These are phyloP conservation scores for Sclerurus mexicanus DNA, from an alignment of 2,113 vertebrate genomes.

Conservation along the genomic window DNA sequence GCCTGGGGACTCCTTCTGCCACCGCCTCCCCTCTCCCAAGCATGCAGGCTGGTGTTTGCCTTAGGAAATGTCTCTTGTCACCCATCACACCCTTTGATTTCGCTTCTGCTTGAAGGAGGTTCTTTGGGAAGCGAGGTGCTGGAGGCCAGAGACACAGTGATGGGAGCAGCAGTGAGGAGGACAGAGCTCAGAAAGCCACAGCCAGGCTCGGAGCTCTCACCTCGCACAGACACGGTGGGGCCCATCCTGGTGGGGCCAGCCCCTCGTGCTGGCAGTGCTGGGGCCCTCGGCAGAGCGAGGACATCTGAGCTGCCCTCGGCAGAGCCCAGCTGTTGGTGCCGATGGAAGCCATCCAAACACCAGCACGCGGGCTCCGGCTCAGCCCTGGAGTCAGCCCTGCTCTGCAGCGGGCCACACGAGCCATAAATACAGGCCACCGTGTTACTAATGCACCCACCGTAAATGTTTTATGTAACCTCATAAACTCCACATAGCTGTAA, in stretches of 20 bases:
- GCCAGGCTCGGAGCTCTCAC: neutral
- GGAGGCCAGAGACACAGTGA: neutral
- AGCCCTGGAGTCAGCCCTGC: neutral
- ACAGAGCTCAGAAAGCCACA: neutral
- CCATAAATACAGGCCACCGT: neutral
- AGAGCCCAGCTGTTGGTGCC: neutral
- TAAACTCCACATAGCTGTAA: neutral
- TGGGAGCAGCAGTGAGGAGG: neutral
- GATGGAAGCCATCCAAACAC: neutral
- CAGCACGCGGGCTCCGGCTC: neutral
- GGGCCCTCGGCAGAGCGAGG: rapidly evolving
- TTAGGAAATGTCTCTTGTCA: neutral
- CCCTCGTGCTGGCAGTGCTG: neutral
- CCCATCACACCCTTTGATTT: neutral
- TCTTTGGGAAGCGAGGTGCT: rapidly evolving
- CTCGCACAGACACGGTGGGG: neutral
- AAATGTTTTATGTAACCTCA: neutral
- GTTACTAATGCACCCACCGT: neutral
- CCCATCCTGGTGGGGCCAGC: neutral
- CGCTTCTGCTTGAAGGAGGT: neutral
- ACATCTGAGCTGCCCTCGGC: neutral
- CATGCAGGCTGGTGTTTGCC: neutral
- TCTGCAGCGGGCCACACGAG: neutral
- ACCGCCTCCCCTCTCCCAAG: rapidly evolving
- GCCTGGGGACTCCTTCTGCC: neutral